phyloP scores from a whole-genome alignment of 2,888 invertebrate species.

The Nomada flava region DNA sequence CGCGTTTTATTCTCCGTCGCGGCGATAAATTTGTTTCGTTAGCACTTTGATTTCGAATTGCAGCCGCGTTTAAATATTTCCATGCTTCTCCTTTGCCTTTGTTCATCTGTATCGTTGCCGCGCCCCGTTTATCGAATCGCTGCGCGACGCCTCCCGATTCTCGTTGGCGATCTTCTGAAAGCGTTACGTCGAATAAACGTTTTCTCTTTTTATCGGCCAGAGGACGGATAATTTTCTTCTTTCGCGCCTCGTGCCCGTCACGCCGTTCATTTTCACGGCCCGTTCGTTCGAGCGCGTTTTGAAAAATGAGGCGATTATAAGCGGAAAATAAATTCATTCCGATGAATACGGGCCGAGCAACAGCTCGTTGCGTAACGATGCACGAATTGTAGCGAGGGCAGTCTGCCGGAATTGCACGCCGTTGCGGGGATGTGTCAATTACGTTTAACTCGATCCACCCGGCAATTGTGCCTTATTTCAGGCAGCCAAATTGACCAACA shows the following conservation, averaged over 20 bases:
- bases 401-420: slow-evolving; percentile 40
- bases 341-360: neutral
- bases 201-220: too few relatives aligned
- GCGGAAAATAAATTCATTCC: slow-evolving; percentile 25
- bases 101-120: too few relatives aligned
- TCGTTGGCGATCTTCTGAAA: too few relatives aligned
- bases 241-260: neutral
- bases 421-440: slow-evolving; percentile 61
- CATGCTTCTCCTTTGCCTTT: neutral
- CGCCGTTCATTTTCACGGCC: neutral
- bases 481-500: neutral
- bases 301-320: slow-evolving; percentile 37
- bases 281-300: neutral
- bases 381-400: slow-evolving; percentile 40
- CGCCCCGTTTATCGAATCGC: too few relatives aligned
- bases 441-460: slow-evolving; percentile 60
- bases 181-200: too few relatives aligned
- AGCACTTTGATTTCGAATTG: slow-evolving; percentile 48
- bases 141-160: too few relatives aligned
- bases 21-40: slow-evolving; percentile 45
- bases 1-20: slow-evolving; percentile 39
- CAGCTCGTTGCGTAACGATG: slow-evolving; percentile 37
- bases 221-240: neutral
- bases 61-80: slow-evolving; percentile 26
- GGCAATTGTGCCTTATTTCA: slow-evolving; percentile 36